phyloP scores from a whole-genome alignment of 2,888 invertebrate genomes.

The Megaustenia siamemsis region DNA sequence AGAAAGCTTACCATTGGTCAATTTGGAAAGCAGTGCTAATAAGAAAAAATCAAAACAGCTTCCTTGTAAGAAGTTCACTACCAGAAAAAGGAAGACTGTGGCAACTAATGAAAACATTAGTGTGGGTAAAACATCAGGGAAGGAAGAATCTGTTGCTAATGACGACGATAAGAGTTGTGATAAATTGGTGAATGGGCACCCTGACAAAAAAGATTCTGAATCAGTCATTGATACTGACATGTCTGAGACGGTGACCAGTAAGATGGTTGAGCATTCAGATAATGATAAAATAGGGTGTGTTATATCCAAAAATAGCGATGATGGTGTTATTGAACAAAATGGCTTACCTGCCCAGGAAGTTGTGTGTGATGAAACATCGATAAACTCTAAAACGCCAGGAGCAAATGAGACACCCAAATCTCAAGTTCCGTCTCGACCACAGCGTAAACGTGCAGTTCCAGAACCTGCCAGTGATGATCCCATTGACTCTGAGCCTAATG shows the following conservation, averaged over 20 bases:
- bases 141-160: background rate
- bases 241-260: background rate
- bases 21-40: background rate
- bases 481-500: slow-evolving; percentile 52
- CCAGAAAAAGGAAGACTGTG: background rate
- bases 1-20: background rate
- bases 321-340: background rate
- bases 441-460: slow-evolving; percentile 53
- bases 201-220: background rate
- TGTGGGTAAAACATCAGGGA: background rate
- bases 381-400: background rate
- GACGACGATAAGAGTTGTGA: background rate
- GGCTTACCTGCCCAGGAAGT: background rate
- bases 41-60: background rate
- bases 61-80: background rate
- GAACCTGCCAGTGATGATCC: slow-evolving; percentile 53
- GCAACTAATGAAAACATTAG: background rate
- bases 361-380: background rate
- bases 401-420: background rate
- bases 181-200: slow-evolving; percentile 18
- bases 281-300: background rate
- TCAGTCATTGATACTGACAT: background rate
- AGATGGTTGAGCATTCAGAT: background rate
- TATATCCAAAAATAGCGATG: no score
- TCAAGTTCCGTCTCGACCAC: slow-evolving; percentile 11